Evolutionary conservation across 2,113 vertebrate genomes (phyloP), one percentile per base, ranked within the genome.

Genomic region (Apodemus sylvaticus): DNA sequence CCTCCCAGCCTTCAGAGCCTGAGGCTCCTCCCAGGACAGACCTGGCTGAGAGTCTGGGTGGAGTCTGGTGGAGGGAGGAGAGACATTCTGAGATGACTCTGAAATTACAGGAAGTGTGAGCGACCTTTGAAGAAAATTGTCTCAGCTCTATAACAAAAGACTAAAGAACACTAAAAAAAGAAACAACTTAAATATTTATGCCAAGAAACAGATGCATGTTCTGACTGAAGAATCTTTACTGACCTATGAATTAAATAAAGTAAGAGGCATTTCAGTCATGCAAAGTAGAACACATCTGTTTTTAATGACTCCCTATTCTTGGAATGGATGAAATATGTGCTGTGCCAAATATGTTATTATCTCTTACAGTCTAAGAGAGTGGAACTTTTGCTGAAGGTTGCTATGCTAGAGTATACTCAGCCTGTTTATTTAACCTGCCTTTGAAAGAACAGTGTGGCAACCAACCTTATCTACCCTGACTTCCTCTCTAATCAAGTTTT

Each of bases 51-150:
- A 64, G 36, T 51, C 3, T 60, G 12, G 39, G 7, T 62, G 51
- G 3, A n/a, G 74, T n/a, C 1, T 3, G 8, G 13, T 22, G 13
- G 10, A 36, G 24, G 24, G 4, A 19, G 24, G 17, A 8, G 1
- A 26, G 16, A 64, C 17, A 45, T 20, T 85, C 34, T 45, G 39
- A 3, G 8, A 20, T 3, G 39, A 66, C 29, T 9, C 39, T 36
- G 10, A 1, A 3, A 34, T 45, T 48, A 22, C 20, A 55, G 22
- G n/a, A 3, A 1, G 0, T 36, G 36, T 34, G n/a, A 51, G 26
- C 55, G 11, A 64, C 8, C 12, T 78, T 36, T 64, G 31, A 70
- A 1, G 45, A 24, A 48, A 45, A 70, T 12, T 86, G 42, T 34
- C 29, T 22, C 14, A 48, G 29, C 24, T 34, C 4, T 5, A 7